These are phyloP conservation scores for Rhinoderma darwinii DNA, from an alignment of 2,113 vertebrate species.

Conservation along the genomic window DNA sequence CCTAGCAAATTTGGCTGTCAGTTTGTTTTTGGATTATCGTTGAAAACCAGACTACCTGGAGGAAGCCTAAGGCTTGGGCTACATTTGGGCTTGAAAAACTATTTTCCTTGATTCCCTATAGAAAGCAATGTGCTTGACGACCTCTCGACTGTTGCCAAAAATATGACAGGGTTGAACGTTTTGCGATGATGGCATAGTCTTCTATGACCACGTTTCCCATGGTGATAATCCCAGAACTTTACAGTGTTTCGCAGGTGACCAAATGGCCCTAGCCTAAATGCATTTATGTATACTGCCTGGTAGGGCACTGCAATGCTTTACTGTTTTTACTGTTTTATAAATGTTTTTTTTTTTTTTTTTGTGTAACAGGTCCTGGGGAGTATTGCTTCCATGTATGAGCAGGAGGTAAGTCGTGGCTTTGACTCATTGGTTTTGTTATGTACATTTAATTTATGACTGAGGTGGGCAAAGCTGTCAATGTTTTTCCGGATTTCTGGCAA, in stretches of 20 bases:
- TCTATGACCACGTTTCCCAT: neutral
- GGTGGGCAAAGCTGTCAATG: too few relatives aligned
- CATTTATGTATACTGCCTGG: neutral
- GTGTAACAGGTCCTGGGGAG: constrained; percentile 16
- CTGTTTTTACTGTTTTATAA: neutral
- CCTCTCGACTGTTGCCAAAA: neutral
- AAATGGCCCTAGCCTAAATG: neutral
- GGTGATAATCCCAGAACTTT: neutral
- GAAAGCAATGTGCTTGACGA: neutral
- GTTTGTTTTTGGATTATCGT: too few relatives aligned
- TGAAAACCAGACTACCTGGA: too few relatives aligned
- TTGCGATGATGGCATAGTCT: neutral
- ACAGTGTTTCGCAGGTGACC: neutral
- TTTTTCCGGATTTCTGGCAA: too few relatives aligned
- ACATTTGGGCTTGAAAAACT: too few relatives aligned
- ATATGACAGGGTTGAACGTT: too few relatives aligned
- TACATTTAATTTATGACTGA: too few relatives aligned
- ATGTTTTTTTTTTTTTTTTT: neutral
- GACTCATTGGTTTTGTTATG: too few relatives aligned
- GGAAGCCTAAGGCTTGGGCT: too few relatives aligned
- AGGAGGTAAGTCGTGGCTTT: constrained; percentile 30
- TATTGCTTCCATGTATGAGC: constrained; percentile 11
- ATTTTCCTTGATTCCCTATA: neutral
- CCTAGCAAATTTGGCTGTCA: too few relatives aligned
- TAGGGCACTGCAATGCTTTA: neutral